phyloP scores from a whole-genome alignment of 2,888 invertebrate species.

The Conomelus anceps region DNA sequence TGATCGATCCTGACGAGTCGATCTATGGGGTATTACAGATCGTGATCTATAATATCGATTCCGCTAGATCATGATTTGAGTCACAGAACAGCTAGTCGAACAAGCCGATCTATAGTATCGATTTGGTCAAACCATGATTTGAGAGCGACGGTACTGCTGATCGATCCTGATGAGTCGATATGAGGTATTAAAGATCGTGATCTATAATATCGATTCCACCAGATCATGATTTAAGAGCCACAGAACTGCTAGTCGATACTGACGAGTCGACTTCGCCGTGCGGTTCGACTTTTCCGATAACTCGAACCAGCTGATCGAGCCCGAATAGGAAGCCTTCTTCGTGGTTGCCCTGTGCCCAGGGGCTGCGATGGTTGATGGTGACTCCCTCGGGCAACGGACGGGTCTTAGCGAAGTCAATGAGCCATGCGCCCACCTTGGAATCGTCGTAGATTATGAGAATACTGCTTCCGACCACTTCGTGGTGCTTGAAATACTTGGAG shows the following conservation, averaged over 20 bases:
- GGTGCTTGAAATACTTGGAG: slow-evolving; percentile 75
- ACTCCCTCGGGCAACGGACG: slow-evolving; percentile 62
- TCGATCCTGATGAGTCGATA: neutral
- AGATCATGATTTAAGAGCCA: neutral
- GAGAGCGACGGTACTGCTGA: neutral
- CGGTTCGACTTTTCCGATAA: neutral
- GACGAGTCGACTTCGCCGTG: neutral
- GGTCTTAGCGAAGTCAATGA: slow-evolving; percentile 96
- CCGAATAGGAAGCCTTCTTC: slow-evolving; percentile 94
- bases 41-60: neutral
- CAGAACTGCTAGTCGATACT: neutral
- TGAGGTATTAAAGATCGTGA: no score
- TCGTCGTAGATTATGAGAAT: slow-evolving; percentile 90
- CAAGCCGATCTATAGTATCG: neutral
- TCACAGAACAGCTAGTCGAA: no score
- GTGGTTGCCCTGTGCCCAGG: slow-evolving; percentile 90
- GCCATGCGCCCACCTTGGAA: slow-evolving; percentile 82
- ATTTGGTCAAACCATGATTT: neutral
- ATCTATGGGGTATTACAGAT: neutral
- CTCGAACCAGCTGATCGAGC: slow-evolving; percentile 75
- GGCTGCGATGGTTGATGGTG: slow-evolving; percentile 66
- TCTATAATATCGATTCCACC: no score
- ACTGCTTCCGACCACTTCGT: slow-evolving; percentile 90
- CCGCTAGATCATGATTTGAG: neutral
- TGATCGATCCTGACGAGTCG: neutral